These are phyloP conservation scores for Antennarius striatus DNA, from an alignment of 2,113 vertebrate species.

Conservation along the genomic window DNA sequence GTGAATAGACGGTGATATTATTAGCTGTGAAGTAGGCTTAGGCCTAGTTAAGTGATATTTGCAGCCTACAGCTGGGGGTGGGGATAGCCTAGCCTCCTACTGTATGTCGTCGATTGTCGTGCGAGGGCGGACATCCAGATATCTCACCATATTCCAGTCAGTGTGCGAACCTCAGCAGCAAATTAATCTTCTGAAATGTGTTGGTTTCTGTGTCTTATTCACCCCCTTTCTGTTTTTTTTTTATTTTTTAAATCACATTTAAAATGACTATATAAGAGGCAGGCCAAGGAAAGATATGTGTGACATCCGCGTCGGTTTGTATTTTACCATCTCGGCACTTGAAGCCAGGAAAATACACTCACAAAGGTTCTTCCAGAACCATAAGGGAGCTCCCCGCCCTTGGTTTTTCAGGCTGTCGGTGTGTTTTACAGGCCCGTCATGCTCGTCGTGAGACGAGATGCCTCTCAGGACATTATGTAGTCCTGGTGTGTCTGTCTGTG, in stretches of 20 bases:
- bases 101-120: conserved; percentile 72
- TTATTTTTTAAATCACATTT: conserved; percentile 4
- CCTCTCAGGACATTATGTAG: conserved; percentile 5
- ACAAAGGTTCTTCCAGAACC: conserved; percentile 9
- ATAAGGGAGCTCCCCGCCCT: conserved; percentile 49
- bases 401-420: conserved; percentile 11
- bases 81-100: conserved; percentile 69
- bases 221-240: neutral
- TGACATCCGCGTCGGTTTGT: conserved; percentile 32
- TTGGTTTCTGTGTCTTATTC: neutral
- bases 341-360: neutral
- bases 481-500: neutral
- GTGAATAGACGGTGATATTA: conserved; percentile 12
- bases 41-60: conserved; percentile 65
- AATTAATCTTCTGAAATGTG: neutral
- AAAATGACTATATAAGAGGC: conserved; percentile 9
- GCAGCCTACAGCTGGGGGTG: conserved; percentile 58
- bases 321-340: neutral
- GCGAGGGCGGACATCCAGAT: conserved; percentile 55
- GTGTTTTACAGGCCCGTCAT: conserved; percentile 40
- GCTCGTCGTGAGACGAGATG: conserved; percentile 30
- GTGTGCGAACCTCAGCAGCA: neutral
- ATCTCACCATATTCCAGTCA: conserved; percentile 12
- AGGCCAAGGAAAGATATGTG: conserved; percentile 29
- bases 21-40: conserved; percentile 41